phyloP scores from a whole-genome alignment of 2,113 vertebrate genomes.

The Microcebus jonahi region DNA sequence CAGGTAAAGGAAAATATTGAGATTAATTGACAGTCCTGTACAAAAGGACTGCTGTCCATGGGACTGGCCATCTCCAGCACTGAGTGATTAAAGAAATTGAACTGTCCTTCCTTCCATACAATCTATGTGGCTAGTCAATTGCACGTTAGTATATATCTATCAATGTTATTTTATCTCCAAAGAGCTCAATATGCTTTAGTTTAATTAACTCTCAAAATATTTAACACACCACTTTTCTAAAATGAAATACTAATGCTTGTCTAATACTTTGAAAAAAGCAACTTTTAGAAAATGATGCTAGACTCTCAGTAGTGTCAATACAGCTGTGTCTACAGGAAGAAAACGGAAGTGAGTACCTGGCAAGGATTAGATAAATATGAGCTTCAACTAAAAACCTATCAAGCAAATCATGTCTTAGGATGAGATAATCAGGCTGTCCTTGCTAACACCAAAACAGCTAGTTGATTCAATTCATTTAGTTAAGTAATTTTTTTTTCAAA shows the following conservation, averaged over 20 bases:
- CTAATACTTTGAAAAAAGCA: background rate
- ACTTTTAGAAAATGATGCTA: conserved; percentile 26
- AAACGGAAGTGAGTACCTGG: background rate
- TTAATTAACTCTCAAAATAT: conserved; percentile 35
- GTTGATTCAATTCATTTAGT: conserved; percentile 22
- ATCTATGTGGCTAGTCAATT: background rate
- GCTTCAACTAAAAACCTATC: background rate
- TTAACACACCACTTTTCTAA: background rate
- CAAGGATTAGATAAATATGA: conserved; percentile 24
- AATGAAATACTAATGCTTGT: background rate
- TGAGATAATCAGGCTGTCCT: background rate
- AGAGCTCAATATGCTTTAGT: background rate
- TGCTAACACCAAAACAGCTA: conserved; percentile 9
- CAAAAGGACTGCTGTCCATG: background rate
- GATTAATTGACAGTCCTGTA: too few relatives aligned
- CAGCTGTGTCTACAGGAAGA: background rate
- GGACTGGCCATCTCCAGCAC: background rate
- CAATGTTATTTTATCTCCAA: background rate
- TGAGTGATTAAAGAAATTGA: background rate
- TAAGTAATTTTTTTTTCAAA: conserved; percentile 42
- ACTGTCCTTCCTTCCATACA: background rate
- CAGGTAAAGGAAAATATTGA: too few relatives aligned
- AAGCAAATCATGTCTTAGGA: background rate
- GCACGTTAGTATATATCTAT: background rate
- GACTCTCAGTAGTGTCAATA: background rate